A percentile compares a stretch with the other conserved stretches of the same genome.
Evolutionary conservation across 2,797 vertebrate genomes (phyloP).

Genomic region (Xenopus petersii): DNA sequence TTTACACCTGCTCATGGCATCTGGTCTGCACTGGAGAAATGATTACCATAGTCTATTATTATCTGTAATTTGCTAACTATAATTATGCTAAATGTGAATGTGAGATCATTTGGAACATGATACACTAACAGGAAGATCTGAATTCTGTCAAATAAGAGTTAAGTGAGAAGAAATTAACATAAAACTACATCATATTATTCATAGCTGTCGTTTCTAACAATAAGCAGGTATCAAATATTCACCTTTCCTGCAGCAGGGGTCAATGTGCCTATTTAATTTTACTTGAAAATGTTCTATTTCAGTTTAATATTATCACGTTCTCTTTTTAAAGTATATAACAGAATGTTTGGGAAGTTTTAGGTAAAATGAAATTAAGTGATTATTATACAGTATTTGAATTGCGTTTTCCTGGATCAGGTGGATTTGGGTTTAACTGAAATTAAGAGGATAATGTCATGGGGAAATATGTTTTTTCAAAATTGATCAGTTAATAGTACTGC

Average conservation of each 20-base stretch:
- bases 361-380: too few species aligned
- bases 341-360: too few species aligned
- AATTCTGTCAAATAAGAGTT: not conserved
- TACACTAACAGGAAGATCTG: not conserved
- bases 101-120: slow-evolving; percentile 12
- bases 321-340: too few species aligned
- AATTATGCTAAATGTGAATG: slow-evolving; percentile 10
- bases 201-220: not conserved
- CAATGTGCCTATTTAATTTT: not conserved
- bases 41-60: slow-evolving; percentile 12
- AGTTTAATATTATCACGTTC: not conserved
- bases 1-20: slow-evolving; percentile 20
- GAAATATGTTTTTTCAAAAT: too few species aligned
- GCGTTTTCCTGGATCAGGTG: too few species aligned
- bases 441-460: too few species aligned
- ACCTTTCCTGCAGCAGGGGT: not conserved
- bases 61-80: slow-evolving; percentile 17
- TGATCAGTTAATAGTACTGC: too few species aligned
- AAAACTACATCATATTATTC: not conserved
- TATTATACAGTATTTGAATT: too few species aligned
- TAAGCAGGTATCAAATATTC: not conserved
- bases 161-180: not conserved
- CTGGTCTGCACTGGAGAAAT: slow-evolving; percentile 1
- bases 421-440: too few species aligned
- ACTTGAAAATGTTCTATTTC: not conserved